Evolutionary conservation across 53 echinoderm and acorn worm species (phyloP), one percentile per base, ranked within the genome.

Genomic region (Crossaster papposus): DNA sequence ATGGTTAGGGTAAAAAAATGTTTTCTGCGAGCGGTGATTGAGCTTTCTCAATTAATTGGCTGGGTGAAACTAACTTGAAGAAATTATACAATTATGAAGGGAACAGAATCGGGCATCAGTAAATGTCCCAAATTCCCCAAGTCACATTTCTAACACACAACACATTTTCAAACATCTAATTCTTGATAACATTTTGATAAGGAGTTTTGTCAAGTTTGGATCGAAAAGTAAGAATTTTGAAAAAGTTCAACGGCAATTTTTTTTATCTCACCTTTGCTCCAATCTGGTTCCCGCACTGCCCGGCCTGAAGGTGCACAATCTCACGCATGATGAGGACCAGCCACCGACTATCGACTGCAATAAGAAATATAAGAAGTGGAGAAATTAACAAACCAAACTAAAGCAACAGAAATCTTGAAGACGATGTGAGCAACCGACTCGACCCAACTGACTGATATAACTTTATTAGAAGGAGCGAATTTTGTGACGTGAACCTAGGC

Each of bases 251-350:
- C 7, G 22, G 17, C 6, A 17, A 17, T 58, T 58, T 20, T 58
- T 58, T 11, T 15, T n/a, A n/a, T 58, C 89, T 91, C 77, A 95
- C 95, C 95, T 95, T 95, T 75, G 95, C 93, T 50, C 95, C 95
- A 34, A 96, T 96, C 74, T 96, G 96, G 91, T 96, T 96, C 51
- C 96, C 96, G 83, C 96, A 96, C 86, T 96, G 96, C 14, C 96
- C 96, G 63, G 96, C 96, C 86, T 96, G 96, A 32, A 96, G 91
- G 58, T 96, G 96, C 31, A 96, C 96, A 78, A 96, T 96, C 91
- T 96, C 96, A 72, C 96, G 90, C 96, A 96, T 96, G 31, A 83
- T 96, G 87, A 54, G 44, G 44, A 44, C 4, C 64, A 31, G 34
- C 75, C 80, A 54, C 80, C 9, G 80, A 80, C 58, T 80, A 80